These are phyloP conservation scores for Euzetes globulus DNA, from an alignment of 2,888 invertebrate genomes.

Conservation along the genomic window DNA sequence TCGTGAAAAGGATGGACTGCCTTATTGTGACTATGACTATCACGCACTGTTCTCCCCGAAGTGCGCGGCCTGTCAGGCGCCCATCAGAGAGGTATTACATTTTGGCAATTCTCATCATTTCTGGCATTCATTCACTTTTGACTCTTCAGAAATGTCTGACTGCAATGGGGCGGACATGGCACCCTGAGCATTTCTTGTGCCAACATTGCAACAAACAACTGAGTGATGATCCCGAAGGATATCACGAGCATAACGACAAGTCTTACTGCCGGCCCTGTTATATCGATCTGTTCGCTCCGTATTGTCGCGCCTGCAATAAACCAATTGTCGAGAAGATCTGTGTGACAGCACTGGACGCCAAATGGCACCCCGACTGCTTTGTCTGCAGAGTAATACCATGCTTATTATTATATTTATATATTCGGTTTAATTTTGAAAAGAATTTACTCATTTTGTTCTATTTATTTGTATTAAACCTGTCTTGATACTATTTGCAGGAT, in stretches of 20 bases:
- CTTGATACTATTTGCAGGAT: no score
- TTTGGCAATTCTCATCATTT: background rate
- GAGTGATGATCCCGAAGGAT: slow-evolving; percentile 93
- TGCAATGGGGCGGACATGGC: slow-evolving; percentile 95
- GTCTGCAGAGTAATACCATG: slow-evolving; percentile 84
- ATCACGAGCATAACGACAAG: slow-evolving; percentile 92
- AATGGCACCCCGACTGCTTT: slow-evolving; percentile 98
- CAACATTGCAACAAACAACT: slow-evolving; percentile 87
- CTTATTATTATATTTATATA: slow-evolving; percentile 44
- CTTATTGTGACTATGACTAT: slow-evolving; percentile 94
- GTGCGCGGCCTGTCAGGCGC: slow-evolving; percentile 97
- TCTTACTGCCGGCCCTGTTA: slow-evolving; percentile 97
- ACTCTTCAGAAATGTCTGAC: slow-evolving; percentile 92
- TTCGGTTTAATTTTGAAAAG: slow-evolving; percentile 49
- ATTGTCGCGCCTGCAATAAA: slow-evolving; percentile 97
- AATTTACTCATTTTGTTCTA: no score
- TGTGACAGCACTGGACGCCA: slow-evolving; percentile 91
- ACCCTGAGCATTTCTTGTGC: slow-evolving; percentile 98
- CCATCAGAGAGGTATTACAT: slow-evolving; percentile 69
- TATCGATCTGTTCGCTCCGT: slow-evolving; percentile 94
- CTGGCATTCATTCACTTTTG: no score
- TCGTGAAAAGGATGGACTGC: slow-evolving; percentile 92
- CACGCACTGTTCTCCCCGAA: slow-evolving; percentile 96
- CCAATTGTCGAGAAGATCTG: slow-evolving; percentile 78
- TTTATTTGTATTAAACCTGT: no score